Conservation (phyloP, 1,140 invertebrate genomes). For the Aphaenogaster floridana region DNA sequence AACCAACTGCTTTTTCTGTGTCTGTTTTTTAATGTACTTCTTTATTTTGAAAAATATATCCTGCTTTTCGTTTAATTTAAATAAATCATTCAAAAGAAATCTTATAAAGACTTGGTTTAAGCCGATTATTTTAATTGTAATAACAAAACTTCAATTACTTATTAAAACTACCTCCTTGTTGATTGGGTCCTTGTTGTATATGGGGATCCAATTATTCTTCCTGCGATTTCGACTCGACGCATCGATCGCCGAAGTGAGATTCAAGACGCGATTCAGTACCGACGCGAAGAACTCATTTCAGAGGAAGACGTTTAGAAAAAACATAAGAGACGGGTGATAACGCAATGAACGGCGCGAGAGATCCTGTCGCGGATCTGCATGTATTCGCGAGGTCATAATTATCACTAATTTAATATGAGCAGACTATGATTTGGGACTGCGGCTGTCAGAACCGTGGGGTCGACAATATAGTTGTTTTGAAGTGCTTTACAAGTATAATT, state of each 20-base stretch:
- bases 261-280: not conserved
- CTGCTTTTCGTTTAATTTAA: too few relatives aligned
- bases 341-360: not conserved
- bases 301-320: not conserved
- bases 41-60: too few relatives aligned
- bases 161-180: too few relatives aligned
- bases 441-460: slow-evolving; percentile 50
- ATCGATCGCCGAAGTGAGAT: not conserved
- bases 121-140: too few relatives aligned
- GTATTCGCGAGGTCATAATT: slow-evolving; percentile 34
- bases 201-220: not conserved
- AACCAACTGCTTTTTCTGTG: too few relatives aligned
- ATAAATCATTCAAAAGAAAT: too few relatives aligned
- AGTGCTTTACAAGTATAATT: slow-evolving; percentile 62
- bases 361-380: not conserved
- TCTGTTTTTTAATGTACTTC: too few relatives aligned
- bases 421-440: slow-evolving; percentile 21
- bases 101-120: too few relatives aligned
- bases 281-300: not conserved
- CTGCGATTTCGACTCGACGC: not conserved
- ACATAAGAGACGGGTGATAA: not conserved
- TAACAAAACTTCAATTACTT: too few relatives aligned
- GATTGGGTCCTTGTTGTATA: too few relatives aligned
- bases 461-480: slow-evolving; percentile 54
- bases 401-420: slow-evolving; percentile 27